Base-by-base conservation (phyloP, 2,113 vertebrate genomes). In the Enhydra lutris region DNA sequence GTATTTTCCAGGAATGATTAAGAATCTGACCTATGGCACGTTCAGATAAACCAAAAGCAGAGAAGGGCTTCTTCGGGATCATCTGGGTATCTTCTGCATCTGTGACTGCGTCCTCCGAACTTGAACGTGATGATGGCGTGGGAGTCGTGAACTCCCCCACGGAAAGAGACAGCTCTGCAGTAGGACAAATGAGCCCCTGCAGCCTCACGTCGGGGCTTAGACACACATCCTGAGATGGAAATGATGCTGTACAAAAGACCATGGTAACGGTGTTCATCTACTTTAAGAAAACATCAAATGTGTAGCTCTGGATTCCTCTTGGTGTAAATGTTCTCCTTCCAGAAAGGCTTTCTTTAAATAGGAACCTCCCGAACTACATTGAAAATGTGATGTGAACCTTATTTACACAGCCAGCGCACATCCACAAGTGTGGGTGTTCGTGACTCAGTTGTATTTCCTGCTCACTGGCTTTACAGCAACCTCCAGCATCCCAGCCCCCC, bases 261-360 rank as follows among this genome's bases (percentile, higher is more conserved):
- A 2, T 0, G 17, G 45, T 13, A 29, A 13, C 8, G 4, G 18
- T 11, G 7, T 14, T 9, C 34, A 3, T 4, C 57, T 11, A 3
- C 92, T 69, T 87, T 17, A 76, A 74, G 82, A 24, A 86, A 91
- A 50, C 17, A 18, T 42, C 26, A 61, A 76, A 17, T 11, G 65
- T 57, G 63, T 47, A 7, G 0, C 2, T 88, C 71, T 78, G 65
- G 26, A 73, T 83, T 57, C 91, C 94, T 95, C 4, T 12, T 3
- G 6, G 29, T 80, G n/a, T 80, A 67, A 80, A 80, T 80, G 39
- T 23, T 52, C 63, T 76, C 74, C 10, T 76, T 59, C 69, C 76
- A 78, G 71, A 81, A 65, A 96, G 42, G 2, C 26, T 80, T 59
- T 69, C 74, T 96, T 92, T 93, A 76, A 73, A 59, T 21, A 95